Conservation (phyloP, 2,888 invertebrate genomes). For the Augiades crinisus region DNA sequence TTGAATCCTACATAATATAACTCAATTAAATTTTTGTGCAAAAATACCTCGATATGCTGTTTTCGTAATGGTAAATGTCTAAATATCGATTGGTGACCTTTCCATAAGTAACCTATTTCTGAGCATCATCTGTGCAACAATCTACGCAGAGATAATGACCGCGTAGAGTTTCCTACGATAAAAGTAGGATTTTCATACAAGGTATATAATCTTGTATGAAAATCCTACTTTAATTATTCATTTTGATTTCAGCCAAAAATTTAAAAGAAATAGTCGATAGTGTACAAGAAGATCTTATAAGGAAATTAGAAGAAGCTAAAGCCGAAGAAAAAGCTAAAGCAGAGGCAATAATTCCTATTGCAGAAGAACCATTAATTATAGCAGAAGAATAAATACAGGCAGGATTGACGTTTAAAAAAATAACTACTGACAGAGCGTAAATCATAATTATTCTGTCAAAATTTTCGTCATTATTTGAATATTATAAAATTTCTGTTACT, state of each 20-base stretch:
- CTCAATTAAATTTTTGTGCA: too few species aligned
- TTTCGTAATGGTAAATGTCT: too few species aligned
- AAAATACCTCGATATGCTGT: too few species aligned
- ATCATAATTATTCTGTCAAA: slow-evolving; percentile 1
- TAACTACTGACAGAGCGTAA: neutral
- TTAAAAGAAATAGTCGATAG: slow-evolving; percentile 73
- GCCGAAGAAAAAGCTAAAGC: slow-evolving; percentile 45
- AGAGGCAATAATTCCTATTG: slow-evolving; percentile 29
- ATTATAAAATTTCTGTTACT: slow-evolving; percentile 1
- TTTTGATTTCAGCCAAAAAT: slow-evolving; percentile 60
- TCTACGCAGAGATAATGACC: too few species aligned
- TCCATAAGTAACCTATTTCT: too few species aligned
- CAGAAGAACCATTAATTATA: slow-evolving; percentile 20
- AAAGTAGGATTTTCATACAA: slow-evolving; percentile 4
- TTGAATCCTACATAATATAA: too few species aligned
- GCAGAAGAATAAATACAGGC: slow-evolving; percentile 22
- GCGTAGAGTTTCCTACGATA: too few species aligned
- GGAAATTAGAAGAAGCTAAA: slow-evolving; percentile 64
- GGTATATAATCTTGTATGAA: too few species aligned
- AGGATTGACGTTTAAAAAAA: slow-evolving; percentile 20
- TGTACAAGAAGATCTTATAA: slow-evolving; percentile 68
- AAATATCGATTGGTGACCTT: too few species aligned
- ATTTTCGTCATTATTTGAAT: neutral
- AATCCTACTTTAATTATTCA: too few species aligned
- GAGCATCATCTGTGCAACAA: too few species aligned